Percentiles rank a stretch among this genome's conserved stretches.
Conservation (phyloP, 2,113 vertebrate genomes). For the Excalfactoria chinensis region DNA sequence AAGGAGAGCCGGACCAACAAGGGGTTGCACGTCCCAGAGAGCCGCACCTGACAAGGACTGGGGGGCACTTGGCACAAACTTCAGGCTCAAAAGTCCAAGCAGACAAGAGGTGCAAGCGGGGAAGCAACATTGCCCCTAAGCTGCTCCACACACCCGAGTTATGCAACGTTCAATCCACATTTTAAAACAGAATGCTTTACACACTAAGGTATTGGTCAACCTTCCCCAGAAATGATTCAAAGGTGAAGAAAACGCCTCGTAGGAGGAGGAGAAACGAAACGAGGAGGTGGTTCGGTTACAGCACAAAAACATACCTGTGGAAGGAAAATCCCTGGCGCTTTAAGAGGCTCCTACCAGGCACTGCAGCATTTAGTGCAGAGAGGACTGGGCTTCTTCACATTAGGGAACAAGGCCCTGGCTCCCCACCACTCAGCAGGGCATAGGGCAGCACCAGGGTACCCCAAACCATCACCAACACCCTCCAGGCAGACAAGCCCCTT, state of each 20-base stretch:
- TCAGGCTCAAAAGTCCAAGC: background rate
- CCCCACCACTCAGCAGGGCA: no score
- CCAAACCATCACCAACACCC: background rate
- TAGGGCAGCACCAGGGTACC: background rate
- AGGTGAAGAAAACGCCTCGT: background rate
- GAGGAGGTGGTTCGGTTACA: background rate
- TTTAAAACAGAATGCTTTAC: background rate
- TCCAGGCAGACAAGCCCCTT: background rate
- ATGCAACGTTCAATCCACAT: rapidly evolving
- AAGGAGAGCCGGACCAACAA: background rate
- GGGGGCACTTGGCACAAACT: background rate
- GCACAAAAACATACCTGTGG: background rate
- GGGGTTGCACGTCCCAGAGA: background rate
- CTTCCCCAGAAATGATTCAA: background rate
- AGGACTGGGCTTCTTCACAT: no score
- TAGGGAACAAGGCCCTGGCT: background rate
- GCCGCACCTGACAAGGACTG: rapidly evolving
- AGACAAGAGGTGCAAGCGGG: background rate
- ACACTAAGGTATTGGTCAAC: background rate
- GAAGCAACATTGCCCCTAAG: background rate
- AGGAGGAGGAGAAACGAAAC: background rate
- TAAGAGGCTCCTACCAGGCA: background rate
- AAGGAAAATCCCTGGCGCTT: background rate
- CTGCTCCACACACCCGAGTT: background rate
- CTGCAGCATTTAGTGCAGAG: rapidly evolving